Evolutionary conservation across 2,888 invertebrate genomes (phyloP).

Genomic region (Euclidia mi): DNA sequence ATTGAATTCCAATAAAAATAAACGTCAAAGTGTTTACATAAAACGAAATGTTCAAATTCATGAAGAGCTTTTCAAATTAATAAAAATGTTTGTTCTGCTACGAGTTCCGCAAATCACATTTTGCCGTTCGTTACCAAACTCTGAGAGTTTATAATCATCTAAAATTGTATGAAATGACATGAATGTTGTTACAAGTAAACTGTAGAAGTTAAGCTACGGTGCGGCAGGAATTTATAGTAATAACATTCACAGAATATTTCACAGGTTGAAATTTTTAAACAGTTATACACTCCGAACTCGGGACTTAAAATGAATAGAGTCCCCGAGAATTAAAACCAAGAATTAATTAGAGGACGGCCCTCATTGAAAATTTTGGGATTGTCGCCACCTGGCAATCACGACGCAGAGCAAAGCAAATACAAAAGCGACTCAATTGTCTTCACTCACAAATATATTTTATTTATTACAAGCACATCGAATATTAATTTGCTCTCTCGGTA

Average conservation of each 20-base stretch:
- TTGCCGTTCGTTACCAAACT: constrained; percentile 52
- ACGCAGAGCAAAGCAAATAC: constrained; percentile 65
- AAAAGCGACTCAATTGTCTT: constrained; percentile 65
- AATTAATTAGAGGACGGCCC: constrained; percentile 75
- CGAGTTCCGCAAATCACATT: constrained; percentile 48
- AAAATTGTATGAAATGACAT: constrained; percentile 54
- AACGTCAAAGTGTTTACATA: constrained; percentile 5
- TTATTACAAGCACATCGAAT: constrained; percentile 63
- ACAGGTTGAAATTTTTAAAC: constrained; percentile 70
- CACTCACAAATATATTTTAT: constrained; percentile 55
- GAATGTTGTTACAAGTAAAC: constrained; percentile 57
- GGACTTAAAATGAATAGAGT: constrained; percentile 65
- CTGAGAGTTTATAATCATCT: constrained; percentile 52
- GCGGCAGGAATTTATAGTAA: constrained; percentile 48
- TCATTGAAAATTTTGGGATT: constrained; percentile 73
- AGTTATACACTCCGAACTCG: constrained; percentile 59
- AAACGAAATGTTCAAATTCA: constrained; percentile 25
- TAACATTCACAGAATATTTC: constrained; percentile 62
- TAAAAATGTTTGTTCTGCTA: constrained; percentile 31
- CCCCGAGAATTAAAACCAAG: constrained; percentile 66
- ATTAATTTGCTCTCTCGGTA: constrained; percentile 52
- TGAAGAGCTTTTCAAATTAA: constrained; percentile 36
- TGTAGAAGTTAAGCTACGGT: constrained; percentile 52
- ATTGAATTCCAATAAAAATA: no score
- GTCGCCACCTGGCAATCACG: constrained; percentile 73